A percentile compares a stretch with the other conserved stretches of the same genome.
phyloP scores from a whole-genome alignment of 2,888 invertebrate species.

The Melipona bicolor region DNA sequence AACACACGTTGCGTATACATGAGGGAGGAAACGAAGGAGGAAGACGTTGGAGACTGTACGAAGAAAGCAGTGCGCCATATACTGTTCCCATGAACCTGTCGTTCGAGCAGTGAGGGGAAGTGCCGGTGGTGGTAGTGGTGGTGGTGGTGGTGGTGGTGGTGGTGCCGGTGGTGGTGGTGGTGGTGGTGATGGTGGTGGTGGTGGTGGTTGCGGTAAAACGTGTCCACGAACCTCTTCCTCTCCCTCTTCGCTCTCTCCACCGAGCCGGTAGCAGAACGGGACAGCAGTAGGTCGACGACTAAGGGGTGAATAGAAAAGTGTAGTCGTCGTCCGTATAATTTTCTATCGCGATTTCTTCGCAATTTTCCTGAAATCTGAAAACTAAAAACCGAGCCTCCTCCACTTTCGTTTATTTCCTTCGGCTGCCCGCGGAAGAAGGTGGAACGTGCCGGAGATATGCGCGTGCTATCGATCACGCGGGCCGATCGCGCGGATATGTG shows the following conservation, averaged over 20 bases:
- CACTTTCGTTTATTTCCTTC: not conserved
- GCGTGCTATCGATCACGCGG: constrained; percentile 70
- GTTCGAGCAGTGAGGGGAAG: constrained; percentile 21
- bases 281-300: not conserved
- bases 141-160: constrained; percentile 27
- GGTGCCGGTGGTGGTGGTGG: constrained; percentile 31
- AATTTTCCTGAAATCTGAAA: not conserved
- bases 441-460: constrained; percentile 60
- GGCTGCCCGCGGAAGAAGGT: constrained; percentile 23
- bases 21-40: not conserved
- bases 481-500: constrained; percentile 69
- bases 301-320: not conserved
- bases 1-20: not conserved
- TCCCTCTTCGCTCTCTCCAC: not conserved
- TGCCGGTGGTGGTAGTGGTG: constrained; percentile 28
- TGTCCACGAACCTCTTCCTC: constrained; percentile 14
- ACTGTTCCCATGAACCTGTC: constrained; percentile 7
- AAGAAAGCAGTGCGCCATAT: constrained; percentile 12
- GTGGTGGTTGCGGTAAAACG: constrained; percentile 48
- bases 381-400: too few species aligned
- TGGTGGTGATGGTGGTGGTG: constrained; percentile 29
- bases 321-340: not conserved
- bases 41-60: not conserved
- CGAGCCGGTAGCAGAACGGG: not conserved
- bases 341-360: not conserved